These are phyloP conservation scores for Lottia scabra DNA, from an alignment of 2,888 invertebrate species.

Conservation along the genomic window DNA sequence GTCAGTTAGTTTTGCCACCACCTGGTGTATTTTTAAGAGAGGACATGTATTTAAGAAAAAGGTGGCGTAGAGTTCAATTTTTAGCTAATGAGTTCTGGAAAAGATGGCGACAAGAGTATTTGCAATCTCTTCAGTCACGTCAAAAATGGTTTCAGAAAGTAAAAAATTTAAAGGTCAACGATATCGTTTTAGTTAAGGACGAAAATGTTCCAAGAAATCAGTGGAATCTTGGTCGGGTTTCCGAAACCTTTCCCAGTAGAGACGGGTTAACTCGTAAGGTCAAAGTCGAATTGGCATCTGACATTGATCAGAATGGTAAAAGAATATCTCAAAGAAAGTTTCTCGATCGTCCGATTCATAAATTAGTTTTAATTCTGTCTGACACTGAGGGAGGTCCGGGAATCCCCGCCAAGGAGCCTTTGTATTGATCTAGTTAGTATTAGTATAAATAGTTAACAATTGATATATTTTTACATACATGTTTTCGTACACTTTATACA, in stretches of 20 bases:
- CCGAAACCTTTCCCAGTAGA: conserved; percentile 6
- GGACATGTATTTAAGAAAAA: too few species aligned
- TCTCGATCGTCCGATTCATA: not conserved
- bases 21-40: too few species aligned
- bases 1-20: conserved; percentile 3
- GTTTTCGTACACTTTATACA: too few species aligned
- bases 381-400: too few species aligned
- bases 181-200: too few species aligned
- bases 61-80: too few species aligned
- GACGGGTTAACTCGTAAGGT: conserved; percentile 12
- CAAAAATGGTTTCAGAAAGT: conserved; percentile 11
- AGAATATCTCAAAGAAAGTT: not conserved
- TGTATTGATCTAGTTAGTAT: too few species aligned
- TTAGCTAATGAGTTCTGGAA: too few species aligned
- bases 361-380: not conserved
- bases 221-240: conserved; percentile 14
- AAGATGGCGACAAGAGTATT: conserved; percentile 9
- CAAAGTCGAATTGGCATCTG: too few species aligned
- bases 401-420: not conserved
- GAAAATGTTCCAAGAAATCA: conserved; percentile 5
- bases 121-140: conserved; percentile 14
- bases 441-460: too few species aligned
- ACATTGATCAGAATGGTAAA: too few species aligned
- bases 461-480: too few species aligned
- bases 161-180: not conserved